Evolutionary conservation across 1,140 invertebrate species (phyloP).

Genomic region (Tyrophagus putrescentiae): DNA sequence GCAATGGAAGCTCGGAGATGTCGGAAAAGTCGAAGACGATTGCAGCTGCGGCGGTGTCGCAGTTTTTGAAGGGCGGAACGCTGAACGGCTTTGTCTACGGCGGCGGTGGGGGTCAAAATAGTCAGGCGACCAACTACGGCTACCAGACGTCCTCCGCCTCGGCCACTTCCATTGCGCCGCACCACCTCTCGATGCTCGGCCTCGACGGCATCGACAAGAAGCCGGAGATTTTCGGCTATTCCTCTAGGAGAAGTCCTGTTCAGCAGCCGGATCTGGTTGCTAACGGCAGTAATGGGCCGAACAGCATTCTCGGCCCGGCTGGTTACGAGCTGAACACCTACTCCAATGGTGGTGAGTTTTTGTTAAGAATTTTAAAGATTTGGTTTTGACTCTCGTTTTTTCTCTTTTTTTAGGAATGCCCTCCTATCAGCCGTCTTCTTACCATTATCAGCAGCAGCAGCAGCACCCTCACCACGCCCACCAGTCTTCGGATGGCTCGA

Average conservation of each 20-base stretch:
- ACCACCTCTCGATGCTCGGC: conserved; percentile 26
- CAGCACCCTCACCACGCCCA: not conserved
- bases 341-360: not conserved
- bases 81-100: conserved; percentile 19
- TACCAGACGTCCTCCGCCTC: too few relatives aligned
- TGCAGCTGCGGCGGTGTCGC: conserved; percentile 12
- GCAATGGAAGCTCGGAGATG: too few relatives aligned
- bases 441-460: too few relatives aligned
- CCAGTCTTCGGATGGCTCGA: not conserved
- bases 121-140: too few relatives aligned
- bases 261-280: conserved; percentile 27
- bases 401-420: too few relatives aligned
- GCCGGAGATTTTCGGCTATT: conserved; percentile 27
- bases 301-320: not conserved
- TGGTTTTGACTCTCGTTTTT: too few relatives aligned
- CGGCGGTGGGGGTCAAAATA: conserved; percentile 18
- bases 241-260: conserved; percentile 27
- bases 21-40: too few relatives aligned
- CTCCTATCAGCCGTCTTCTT: not conserved
- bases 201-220: conserved; percentile 25
- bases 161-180: too few relatives aligned
- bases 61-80: conserved; percentile 21
- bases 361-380: too few relatives aligned
- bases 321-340: conserved; percentile 11
- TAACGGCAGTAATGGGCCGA: conserved; percentile 9